Percentiles rank a stretch among this genome's conserved stretches.
Evolutionary conservation across 2,797 vertebrate genomes (phyloP).

Genomic region (Cossypha caffra): DNA sequence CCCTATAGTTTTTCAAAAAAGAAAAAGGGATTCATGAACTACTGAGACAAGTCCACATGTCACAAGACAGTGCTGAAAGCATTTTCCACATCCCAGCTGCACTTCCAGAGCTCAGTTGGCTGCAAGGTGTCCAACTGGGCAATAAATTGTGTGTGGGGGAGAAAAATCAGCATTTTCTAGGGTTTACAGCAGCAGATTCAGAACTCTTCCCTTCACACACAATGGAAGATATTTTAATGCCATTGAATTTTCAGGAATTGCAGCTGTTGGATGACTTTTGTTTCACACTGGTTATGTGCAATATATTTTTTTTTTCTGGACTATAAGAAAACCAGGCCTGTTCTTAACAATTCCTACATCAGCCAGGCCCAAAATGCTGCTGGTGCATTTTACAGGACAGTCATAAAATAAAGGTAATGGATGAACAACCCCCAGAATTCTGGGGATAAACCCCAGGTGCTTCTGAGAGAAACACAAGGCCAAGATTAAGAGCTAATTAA

Average conservation of each 20-base stretch:
- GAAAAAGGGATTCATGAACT: constrained; percentile 65
- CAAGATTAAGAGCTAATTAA: background rate
- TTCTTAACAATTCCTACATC: background rate
- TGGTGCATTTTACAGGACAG: background rate
- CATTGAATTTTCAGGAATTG: background rate
- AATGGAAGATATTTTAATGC: background rate
- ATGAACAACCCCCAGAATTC: background rate
- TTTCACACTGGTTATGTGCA: background rate
- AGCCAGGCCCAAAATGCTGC: background rate
- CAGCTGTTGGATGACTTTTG: background rate
- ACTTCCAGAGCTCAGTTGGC: background rate
- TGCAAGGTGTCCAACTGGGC: background rate
- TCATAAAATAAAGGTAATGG: background rate
- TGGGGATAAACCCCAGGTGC: background rate
- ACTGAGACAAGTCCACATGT: constrained; percentile 12
- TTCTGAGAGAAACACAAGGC: background rate
- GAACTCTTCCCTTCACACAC: background rate
- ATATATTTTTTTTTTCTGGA: background rate
- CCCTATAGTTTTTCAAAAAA: constrained; percentile 77
- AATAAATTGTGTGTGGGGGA: background rate
- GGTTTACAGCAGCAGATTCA: background rate
- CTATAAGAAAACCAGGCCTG: background rate
- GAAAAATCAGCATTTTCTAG: background rate
- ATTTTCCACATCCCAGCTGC: constrained; percentile 10
- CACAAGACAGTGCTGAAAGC: constrained; percentile 59